Conservation (phyloP, 2,113 vertebrate genomes). For the Microtus richardsoni region DNA sequence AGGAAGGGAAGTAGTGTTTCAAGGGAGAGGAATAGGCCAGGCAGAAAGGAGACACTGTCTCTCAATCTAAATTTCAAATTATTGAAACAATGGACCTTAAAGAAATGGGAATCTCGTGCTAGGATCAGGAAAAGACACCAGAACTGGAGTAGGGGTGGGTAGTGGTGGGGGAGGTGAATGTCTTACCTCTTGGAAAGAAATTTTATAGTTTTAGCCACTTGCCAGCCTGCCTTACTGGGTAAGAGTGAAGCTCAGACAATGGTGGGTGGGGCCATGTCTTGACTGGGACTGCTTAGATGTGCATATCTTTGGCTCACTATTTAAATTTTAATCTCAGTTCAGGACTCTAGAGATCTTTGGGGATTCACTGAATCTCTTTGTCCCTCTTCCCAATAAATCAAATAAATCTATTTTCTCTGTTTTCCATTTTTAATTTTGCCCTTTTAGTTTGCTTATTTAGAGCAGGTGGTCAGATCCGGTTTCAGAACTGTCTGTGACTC, state of each 20-base stretch:
- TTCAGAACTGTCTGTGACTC: not conserved
- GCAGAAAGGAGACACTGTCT: not conserved
- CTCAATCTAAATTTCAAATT: not conserved
- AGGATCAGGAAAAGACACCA: not conserved
- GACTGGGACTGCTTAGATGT: not conserved
- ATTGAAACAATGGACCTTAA: not conserved
- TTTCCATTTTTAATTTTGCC: not conserved
- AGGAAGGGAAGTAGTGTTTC: not conserved
- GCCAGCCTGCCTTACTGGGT: not conserved
- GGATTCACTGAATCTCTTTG: not conserved
- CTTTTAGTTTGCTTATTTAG: not conserved
- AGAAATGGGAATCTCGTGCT: not conserved
- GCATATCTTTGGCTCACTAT: not conserved
- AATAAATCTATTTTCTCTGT: not conserved
- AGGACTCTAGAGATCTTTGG: not conserved
- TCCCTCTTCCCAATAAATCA: not conserved
- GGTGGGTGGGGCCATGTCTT: not conserved
- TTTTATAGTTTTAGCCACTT: not conserved
- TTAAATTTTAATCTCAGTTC: not conserved
- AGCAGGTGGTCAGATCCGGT: not conserved
- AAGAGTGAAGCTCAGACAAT: not conserved
- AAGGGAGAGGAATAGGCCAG: not conserved
- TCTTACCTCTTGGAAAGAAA: not conserved
- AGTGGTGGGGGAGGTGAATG: too few relatives aligned
- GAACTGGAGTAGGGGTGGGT: not conserved